phyloP scores from a whole-genome alignment of 2,113 vertebrate species.

The Vidua macroura region DNA sequence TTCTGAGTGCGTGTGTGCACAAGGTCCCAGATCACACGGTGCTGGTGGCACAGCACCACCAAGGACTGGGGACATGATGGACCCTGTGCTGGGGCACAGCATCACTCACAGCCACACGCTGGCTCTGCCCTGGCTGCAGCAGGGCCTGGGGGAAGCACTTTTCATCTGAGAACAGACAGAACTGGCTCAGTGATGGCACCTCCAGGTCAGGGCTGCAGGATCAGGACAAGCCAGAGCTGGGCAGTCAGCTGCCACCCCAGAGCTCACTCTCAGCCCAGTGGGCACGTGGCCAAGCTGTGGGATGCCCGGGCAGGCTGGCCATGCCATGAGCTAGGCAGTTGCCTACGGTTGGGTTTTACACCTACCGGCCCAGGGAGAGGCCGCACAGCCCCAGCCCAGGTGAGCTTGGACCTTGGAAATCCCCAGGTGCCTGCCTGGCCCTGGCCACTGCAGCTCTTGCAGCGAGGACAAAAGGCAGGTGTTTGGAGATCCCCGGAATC shows the following conservation, averaged over 20 bases:
- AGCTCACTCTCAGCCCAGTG: not conserved
- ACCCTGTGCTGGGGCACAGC: not conserved
- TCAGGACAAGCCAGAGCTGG: not conserved
- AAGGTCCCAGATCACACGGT: not conserved
- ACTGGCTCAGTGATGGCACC: not conserved
- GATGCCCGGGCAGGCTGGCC: not conserved
- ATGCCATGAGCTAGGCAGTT: fast-evolving
- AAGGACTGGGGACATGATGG: fast-evolving
- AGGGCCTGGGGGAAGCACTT: not conserved
- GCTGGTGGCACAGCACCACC: fast-evolving
- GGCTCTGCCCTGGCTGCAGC: not conserved
- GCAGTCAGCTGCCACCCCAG: not conserved
- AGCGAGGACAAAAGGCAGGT: fast-evolving
- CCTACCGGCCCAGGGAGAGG: not conserved
- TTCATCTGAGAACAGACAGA: not conserved
- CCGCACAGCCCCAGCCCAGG: not conserved
- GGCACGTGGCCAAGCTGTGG: fast-evolving
- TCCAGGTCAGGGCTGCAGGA: not conserved
- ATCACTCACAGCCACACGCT: fast-evolving
- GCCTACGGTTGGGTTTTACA: not conserved
- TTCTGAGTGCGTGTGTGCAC: not conserved
- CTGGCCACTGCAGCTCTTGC: not conserved
- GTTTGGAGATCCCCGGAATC: not conserved
- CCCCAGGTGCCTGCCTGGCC: not conserved
- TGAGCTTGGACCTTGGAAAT: conserved; percentile 12